Evolutionary conservation across 2,888 invertebrate species (phyloP).

Genomic region (Carterocephalus palaemon): DNA sequence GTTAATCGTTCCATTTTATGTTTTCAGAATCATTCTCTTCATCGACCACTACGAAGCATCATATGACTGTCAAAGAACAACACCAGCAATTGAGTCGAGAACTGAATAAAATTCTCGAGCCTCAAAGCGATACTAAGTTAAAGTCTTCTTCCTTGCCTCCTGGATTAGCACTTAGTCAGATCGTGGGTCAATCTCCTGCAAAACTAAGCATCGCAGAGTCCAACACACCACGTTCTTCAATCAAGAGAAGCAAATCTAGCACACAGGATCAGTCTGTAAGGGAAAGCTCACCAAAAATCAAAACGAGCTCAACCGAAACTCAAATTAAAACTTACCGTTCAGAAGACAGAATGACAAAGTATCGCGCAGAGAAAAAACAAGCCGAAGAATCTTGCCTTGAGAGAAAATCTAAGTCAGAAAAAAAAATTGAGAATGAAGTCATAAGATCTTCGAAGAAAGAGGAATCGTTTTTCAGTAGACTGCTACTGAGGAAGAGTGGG

Average conservation of each 20-base stretch:
- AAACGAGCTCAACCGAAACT: constrained; percentile 36
- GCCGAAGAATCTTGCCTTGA: constrained; percentile 72
- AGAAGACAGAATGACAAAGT: constrained; percentile 58
- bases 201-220: constrained; percentile 75
- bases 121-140: constrained; percentile 74
- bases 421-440: constrained; percentile 71
- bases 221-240: constrained; percentile 66
- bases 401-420: constrained; percentile 72
- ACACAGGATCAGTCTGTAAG: constrained; percentile 66
- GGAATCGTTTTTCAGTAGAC: constrained; percentile 81
- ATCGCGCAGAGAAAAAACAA: constrained; percentile 60
- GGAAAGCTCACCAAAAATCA: constrained; percentile 53
- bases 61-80: constrained; percentile 62
- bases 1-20: constrained; percentile 20
- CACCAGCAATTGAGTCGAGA: constrained; percentile 62
- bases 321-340: constrained; percentile 48
- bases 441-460: constrained; percentile 75
- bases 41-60: constrained; percentile 72
- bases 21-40: constrained; percentile 76
- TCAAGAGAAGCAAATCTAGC: constrained; percentile 73
- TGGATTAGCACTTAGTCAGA: constrained; percentile 75
- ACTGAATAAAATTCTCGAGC: constrained; percentile 60
- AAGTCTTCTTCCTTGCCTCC: constrained; percentile 83
- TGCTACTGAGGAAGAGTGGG: constrained; percentile 84
- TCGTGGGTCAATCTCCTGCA: constrained; percentile 69